A percentile compares a stretch with the other conserved stretches of the same genome.
These are phyloP conservation scores for Pterocles gutturalis DNA, from an alignment of 2,113 vertebrate species.

Conservation along the genomic window DNA sequence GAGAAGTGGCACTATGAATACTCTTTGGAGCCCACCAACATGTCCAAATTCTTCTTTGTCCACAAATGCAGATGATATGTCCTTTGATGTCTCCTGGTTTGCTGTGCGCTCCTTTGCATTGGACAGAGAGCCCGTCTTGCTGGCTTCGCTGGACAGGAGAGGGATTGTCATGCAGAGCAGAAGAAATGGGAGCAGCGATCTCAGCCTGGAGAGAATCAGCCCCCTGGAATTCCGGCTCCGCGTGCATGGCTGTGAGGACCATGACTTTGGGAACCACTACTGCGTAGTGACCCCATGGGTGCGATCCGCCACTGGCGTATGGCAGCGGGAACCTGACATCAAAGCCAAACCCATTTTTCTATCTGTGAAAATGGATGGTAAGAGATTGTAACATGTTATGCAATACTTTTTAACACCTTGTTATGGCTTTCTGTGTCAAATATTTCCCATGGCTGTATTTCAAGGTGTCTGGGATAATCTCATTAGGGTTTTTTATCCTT, in stretches of 20 bases:
- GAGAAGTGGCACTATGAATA: background rate
- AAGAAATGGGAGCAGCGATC: constrained; percentile 87
- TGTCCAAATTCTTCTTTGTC: background rate
- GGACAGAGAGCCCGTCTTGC: constrained; percentile 61
- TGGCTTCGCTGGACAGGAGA: constrained; percentile 85
- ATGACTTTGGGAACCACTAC: constrained; percentile 90
- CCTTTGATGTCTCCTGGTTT: constrained; percentile 92
- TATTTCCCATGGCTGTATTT: background rate
- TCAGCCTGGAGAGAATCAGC: constrained; percentile 86
- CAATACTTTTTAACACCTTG: background rate
- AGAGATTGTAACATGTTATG: background rate
- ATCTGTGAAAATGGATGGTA: constrained; percentile 90
- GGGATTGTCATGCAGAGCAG: constrained; percentile 81
- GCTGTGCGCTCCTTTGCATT: constrained; percentile 79
- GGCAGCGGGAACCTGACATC: constrained; percentile 86
- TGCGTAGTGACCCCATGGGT: constrained; percentile 90
- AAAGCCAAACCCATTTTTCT: constrained; percentile 85
- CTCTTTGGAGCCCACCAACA: background rate
- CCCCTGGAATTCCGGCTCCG: constrained; percentile 81
- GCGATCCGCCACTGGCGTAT: constrained; percentile 79
- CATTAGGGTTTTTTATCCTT: background rate
- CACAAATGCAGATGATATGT: constrained; percentile 82
- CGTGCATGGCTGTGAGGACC: constrained; percentile 86
- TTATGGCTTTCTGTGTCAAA: background rate
- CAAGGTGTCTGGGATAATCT: background rate